These are phyloP conservation scores for Aelia acuminata DNA, from an alignment of 2,888 invertebrate genomes.

Conservation along the genomic window DNA sequence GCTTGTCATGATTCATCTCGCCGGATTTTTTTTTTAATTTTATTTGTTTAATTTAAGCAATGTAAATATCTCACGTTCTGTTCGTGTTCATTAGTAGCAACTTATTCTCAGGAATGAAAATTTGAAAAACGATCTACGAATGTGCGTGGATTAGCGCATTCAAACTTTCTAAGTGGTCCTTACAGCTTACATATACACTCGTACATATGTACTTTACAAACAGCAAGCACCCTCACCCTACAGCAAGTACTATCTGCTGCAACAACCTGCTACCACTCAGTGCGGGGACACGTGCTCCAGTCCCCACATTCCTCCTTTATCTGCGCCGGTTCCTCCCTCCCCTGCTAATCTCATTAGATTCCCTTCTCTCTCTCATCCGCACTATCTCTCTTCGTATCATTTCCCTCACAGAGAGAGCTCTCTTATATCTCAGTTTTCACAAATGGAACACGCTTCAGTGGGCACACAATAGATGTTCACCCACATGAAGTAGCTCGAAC, in stretches of 20 bases:
- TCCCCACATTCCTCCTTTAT: neutral
- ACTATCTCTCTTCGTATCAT: constrained; percentile 16
- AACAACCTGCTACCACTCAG: neutral
- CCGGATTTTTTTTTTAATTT: no score
- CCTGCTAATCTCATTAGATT: constrained; percentile 2
- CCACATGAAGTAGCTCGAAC: neutral
- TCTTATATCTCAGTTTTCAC: constrained; percentile 5
- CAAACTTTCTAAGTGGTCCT: no score
- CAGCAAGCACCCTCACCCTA: neutral
- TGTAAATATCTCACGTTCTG: no score
- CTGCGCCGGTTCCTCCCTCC: constrained; percentile 1
- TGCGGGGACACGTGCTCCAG: neutral
- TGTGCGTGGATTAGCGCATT: no score
- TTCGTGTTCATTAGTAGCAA: no score
- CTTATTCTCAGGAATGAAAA: no score
- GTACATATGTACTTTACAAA: neutral
- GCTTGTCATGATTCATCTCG: no score
- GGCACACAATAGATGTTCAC: neutral
- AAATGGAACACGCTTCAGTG: neutral
- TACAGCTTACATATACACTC: no score
- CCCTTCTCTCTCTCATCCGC: constrained; percentile 30
- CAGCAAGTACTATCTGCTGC: neutral
- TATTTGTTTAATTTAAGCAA: no score
- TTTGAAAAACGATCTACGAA: no score
- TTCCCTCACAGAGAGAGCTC: constrained; percentile 7